A percentile compares a stretch with the other conserved stretches of the same genome.
Conservation (phyloP, 2,888 invertebrate species). For the Anthophora plumipes region DNA sequence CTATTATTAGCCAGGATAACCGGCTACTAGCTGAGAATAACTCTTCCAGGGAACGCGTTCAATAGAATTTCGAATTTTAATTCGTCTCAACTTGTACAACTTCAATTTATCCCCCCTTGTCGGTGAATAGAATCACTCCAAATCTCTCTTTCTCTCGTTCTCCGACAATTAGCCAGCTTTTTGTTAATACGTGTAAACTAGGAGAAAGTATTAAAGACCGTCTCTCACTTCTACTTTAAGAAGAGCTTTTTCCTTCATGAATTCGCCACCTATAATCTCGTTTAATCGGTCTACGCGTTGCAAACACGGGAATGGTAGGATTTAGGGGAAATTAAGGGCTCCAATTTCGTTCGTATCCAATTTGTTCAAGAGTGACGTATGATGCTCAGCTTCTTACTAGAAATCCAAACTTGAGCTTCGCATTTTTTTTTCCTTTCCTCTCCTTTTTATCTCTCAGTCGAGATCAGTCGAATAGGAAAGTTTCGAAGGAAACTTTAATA, state of each 20-base stretch:
- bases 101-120: neutral
- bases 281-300: neutral
- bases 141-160: neutral
- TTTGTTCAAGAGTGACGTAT: neutral
- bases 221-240: no score
- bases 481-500: no score
- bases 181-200: neutral
- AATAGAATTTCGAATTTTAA: constrained; percentile 3
- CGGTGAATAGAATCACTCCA: neutral
- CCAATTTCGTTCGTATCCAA: neutral
- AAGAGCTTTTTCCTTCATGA: neutral
- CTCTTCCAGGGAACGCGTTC: neutral
- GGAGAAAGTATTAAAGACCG: neutral
- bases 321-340: neutral
- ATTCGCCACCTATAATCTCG: neutral
- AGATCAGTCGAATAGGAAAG: no score
- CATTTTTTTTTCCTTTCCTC: no score
- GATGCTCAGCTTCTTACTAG: no score
- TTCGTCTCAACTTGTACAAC: no score
- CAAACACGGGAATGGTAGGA: neutral
- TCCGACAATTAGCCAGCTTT: neutral
- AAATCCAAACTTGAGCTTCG: no score
- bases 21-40: neutral
- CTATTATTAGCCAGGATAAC: constrained; percentile 14
- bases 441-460: no score